These are phyloP conservation scores for Pterostichus madidus DNA, from an alignment of 2,888 invertebrate species.

Conservation along the genomic window DNA sequence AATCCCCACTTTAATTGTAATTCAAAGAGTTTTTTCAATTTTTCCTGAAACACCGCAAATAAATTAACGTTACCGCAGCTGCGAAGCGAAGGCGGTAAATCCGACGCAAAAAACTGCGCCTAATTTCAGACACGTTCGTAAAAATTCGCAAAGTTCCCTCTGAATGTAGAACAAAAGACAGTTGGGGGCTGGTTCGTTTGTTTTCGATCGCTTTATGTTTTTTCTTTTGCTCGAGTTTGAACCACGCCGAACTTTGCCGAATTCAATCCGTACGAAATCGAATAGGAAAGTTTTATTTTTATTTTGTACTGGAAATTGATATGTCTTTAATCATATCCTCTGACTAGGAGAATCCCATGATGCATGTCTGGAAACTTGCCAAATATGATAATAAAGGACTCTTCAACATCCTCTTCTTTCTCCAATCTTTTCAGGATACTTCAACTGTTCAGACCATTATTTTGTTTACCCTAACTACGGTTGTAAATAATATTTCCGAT, in stretches of 20 bases:
- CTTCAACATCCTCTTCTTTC: constrained; percentile 5
- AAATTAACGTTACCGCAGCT: constrained; percentile 46
- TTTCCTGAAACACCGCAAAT: constrained; percentile 32
- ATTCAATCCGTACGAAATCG: constrained; percentile 33
- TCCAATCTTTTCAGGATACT: neutral
- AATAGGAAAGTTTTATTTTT: constrained; percentile 48
- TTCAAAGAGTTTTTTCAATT: constrained; percentile 43
- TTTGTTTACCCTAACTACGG: neutral
- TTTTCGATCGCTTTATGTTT: constrained; percentile 56
- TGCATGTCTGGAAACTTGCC: constrained; percentile 35
- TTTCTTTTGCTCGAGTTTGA: constrained; percentile 6
- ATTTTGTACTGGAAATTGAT: constrained; percentile 46
- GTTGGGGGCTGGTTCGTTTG: constrained; percentile 29
- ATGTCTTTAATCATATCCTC: constrained; percentile 43
- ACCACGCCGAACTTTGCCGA: constrained; percentile 3
- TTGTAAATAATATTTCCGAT: constrained; percentile 38
- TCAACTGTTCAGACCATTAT: too few relatives aligned
- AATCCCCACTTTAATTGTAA: constrained; percentile 38
- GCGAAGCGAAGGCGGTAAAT: constrained; percentile 21
- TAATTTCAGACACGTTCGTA: constrained; percentile 49
- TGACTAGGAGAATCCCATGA: neutral
- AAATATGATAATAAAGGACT: constrained; percentile 55
- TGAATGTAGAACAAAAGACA: constrained; percentile 41
- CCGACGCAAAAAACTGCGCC: constrained; percentile 38
- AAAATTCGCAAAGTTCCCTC: constrained; percentile 26